Percentiles rank a stretch among this genome's conserved stretches.
Conservation (phyloP, 2,113 vertebrate species). For the Ibidorhyncha struthersii region DNA sequence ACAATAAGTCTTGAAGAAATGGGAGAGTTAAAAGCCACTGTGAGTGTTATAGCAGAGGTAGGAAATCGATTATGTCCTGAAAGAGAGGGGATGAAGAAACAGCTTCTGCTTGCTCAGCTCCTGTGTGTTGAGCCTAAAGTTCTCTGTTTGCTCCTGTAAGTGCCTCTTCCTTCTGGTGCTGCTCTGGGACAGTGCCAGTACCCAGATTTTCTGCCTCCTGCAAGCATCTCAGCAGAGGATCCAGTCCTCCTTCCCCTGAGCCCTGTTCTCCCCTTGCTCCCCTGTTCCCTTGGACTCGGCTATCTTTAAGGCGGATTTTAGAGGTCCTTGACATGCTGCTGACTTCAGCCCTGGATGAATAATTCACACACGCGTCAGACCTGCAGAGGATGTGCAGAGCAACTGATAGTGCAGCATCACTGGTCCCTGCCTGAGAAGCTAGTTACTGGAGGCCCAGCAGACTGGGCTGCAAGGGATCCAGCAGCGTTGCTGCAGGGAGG, state of each 20-base stretch:
- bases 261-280: neutral
- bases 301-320: neutral
- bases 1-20: conserved; percentile 36
- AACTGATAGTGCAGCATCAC: neutral
- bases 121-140: neutral
- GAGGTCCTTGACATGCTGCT: conserved; percentile 44
- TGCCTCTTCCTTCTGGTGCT: neutral
- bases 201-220: neutral
- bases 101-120: conserved; percentile 33
- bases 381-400: neutral
- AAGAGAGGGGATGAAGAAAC: neutral
- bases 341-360: conserved; percentile 43
- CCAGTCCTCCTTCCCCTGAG: neutral
- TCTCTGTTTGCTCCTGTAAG: neutral
- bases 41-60: neutral
- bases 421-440: neutral
- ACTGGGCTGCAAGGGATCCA: neutral
- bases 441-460: neutral
- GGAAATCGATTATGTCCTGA: conserved; percentile 17
- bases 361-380: conserved; percentile 23
- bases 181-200: neutral
- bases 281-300: neutral
- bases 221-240: neutral
- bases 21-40: conserved; percentile 28
- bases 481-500: neutral